Base-by-base conservation (phyloP, 2,113 vertebrate genomes). In the Mustelus asterias region DNA sequence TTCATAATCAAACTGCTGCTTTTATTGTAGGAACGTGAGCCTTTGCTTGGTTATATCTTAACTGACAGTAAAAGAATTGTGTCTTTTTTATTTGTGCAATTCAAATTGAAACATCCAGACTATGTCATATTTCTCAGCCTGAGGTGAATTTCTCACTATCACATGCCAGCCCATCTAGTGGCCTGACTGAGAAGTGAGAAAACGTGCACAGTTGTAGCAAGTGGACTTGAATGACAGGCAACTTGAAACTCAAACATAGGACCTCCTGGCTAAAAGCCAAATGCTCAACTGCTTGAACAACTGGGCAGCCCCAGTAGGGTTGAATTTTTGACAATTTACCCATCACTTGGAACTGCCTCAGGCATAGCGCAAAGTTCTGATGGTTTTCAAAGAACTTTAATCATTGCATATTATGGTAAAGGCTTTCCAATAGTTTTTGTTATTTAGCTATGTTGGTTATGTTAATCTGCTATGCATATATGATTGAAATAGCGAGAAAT, bases 321-420 rank as follows among this genome's bases (percentile, higher is more conserved):
- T 95, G 67, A 76, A 95, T 44, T 69, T 95, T 95, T 95, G 94
- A 95, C 94, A 95, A 95, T 95, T 95, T 72, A 95, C 94, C 93
- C 69, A 95, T 70, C 94, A 95, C 94, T 72, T 72, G 9, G 69
- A 95, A 72, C 94, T 95, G 94, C 94, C 94, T 95, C 22, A 95
- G 69, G 94, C 94, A 76, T 18, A 76, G 94, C 16, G 94, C 94
- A 72, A 95, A 72, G 24, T 95, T 72, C 37, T 70, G 94, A 72
- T 95, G 44, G 24, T 44, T 95, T 95, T 95, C 94, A 95, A 95
- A 69, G 48, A 95, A 95, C 41, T 72, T 76, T 95, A 95, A 72
- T 95, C 41, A 54, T 33, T 54, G 7, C 24, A 26, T 72, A 95
- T 95, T 95, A 72, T 33, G 24, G 41, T 95, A 95, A 72, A 48